Conservation (phyloP, 1,140 invertebrate genomes). For the Megathymus violae region DNA sequence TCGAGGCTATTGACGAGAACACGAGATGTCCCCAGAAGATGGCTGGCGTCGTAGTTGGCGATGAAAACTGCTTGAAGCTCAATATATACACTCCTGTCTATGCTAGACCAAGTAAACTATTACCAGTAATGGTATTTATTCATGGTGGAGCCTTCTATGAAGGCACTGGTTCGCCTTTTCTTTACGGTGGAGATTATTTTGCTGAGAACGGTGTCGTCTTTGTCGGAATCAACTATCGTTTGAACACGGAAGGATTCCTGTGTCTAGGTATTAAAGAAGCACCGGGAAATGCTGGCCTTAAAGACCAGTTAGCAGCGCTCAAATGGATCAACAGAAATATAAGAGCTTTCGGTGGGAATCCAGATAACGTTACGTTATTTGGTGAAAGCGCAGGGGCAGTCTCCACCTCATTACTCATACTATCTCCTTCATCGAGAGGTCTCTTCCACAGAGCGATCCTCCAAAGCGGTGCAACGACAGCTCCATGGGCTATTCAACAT, state of each 20-base stretch:
- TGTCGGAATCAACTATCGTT: conserved; percentile 88
- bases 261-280: conserved; percentile 84
- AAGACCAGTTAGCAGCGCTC: conserved; percentile 85
- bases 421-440: conserved; percentile 67
- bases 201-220: conserved; percentile 86
- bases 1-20: conserved; percentile 77
- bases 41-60: conserved; percentile 72
- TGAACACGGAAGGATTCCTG: conserved; percentile 87
- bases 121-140: conserved; percentile 87
- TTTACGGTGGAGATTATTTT: conserved; percentile 86
- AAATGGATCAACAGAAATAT: conserved; percentile 85
- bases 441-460: conserved; percentile 81
- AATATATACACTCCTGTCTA: conserved; percentile 90
- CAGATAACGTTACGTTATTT: conserved; percentile 74
- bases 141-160: conserved; percentile 86
- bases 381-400: conserved; percentile 80
- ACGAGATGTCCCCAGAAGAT: conserved; percentile 67
- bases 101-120: conserved; percentile 23
- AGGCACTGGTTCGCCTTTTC: conserved; percentile 81
- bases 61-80: conserved; percentile 92
- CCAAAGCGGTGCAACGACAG: conserved; percentile 88
- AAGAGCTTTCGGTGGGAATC: conserved; percentile 76
- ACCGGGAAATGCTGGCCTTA: conserved; percentile 85
- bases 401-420: conserved; percentile 69
- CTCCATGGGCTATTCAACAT: conserved; percentile 84